Conservation (phyloP, 2,888 invertebrate genomes). For the Nematopogon swammerdamellus region DNA sequence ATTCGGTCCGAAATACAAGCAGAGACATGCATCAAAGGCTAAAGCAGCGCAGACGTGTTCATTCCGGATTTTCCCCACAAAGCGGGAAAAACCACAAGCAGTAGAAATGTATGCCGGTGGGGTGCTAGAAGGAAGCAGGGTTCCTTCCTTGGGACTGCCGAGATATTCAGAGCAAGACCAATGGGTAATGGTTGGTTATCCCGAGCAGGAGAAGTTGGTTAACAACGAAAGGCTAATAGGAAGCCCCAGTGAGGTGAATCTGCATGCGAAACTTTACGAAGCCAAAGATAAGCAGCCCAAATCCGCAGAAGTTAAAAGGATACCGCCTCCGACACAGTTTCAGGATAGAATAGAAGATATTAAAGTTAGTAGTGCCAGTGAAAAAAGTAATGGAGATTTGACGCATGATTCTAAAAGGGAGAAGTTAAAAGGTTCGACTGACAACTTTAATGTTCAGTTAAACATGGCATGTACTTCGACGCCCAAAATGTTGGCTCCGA, state of each 20-base stretch:
- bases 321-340: slow-evolving; percentile 41
- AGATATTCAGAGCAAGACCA: slow-evolving; percentile 34
- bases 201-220: slow-evolving; percentile 38
- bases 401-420: slow-evolving; percentile 45
- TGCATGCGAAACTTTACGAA: slow-evolving; percentile 18
- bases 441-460: slow-evolving; percentile 41
- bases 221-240: slow-evolving; percentile 40
- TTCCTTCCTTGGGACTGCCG: slow-evolving; percentile 43
- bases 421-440: slow-evolving; percentile 38
- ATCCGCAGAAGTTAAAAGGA: slow-evolving; percentile 26
- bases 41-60: slow-evolving; percentile 21
- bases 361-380: slow-evolving; percentile 24
- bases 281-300: slow-evolving; percentile 20
- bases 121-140: slow-evolving; percentile 33
- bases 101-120: slow-evolving; percentile 37
- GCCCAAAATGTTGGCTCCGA: slow-evolving; percentile 45
- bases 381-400: slow-evolving; percentile 31
- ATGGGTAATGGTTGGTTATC: slow-evolving; percentile 44
- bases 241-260: slow-evolving; percentile 23
- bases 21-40: slow-evolving; percentile 32
- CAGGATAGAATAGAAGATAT: slow-evolving; percentile 35
- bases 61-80: slow-evolving; percentile 37
- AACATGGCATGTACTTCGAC: slow-evolving; percentile 47
- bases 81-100: slow-evolving; percentile 32
- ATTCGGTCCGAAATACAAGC: slow-evolving; percentile 43